These are phyloP conservation scores for Panorpa germanica DNA, from an alignment of 2,888 invertebrate genomes.

Conservation along the genomic window DNA sequence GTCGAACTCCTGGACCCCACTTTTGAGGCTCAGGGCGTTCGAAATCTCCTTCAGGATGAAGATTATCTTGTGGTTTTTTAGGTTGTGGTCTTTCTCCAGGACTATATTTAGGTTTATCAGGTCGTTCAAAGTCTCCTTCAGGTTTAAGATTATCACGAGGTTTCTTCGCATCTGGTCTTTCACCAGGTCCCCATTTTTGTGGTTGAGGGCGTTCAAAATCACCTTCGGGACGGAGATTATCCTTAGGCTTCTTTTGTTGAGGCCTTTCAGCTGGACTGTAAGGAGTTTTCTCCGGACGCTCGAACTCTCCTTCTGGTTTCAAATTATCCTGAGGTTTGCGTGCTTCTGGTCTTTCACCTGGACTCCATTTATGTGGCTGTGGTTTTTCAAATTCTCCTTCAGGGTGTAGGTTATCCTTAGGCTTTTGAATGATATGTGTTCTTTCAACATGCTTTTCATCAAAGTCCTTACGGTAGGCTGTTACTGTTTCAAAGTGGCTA, in stretches of 20 bases:
- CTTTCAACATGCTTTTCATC: slow-evolving; percentile 39
- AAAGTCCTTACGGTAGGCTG: slow-evolving; percentile 44
- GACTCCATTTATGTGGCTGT: slow-evolving; percentile 24
- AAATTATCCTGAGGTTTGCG: slow-evolving; percentile 42
- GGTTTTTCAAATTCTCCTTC: slow-evolving; percentile 33
- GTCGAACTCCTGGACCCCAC: slow-evolving; percentile 26
- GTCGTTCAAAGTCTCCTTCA: slow-evolving; percentile 21
- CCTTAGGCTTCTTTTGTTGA: slow-evolving; percentile 32
- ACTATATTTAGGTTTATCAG: slow-evolving; percentile 23
- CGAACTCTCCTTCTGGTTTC: slow-evolving; percentile 38
- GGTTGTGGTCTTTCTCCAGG: slow-evolving; percentile 31
- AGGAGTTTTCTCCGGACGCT: slow-evolving; percentile 28
- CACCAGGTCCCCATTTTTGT: slow-evolving; percentile 24
- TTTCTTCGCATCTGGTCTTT: slow-evolving; percentile 14
- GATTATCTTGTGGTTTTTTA: slow-evolving; percentile 31
- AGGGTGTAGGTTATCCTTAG: slow-evolving; percentile 26
- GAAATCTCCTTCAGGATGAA: slow-evolving; percentile 30
- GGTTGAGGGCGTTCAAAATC: slow-evolving; percentile 29
- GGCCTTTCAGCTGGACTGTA: slow-evolving; percentile 31
- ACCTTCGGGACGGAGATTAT: slow-evolving; percentile 41
- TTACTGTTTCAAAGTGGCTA: slow-evolving; percentile 28
- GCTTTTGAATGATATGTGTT: slow-evolving; percentile 17
- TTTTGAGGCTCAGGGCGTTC: slow-evolving; percentile 24
- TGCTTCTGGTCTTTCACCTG: slow-evolving; percentile 28
- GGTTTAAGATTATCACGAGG: slow-evolving; percentile 18